Base-by-base conservation (phyloP, 2,113 vertebrate genomes). In the Oryzias javanicus region DNA sequence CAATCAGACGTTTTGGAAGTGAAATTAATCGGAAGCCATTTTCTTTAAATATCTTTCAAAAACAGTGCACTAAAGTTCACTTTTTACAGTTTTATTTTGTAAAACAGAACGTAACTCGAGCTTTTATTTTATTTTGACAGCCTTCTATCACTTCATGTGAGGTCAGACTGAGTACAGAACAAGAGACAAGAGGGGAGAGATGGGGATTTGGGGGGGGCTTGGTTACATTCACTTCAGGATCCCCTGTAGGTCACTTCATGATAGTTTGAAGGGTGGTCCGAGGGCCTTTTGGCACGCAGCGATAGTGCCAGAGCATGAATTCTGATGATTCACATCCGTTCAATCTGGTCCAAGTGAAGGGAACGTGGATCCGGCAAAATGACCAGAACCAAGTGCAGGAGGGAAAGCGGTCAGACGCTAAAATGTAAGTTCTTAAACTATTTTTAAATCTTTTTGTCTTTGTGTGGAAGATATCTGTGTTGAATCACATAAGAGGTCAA, bases 361-460 rank as follows among this genome's bases (percentile, higher is more conserved):
- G 61, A n/a, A 67, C 82, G 1, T 83, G 82, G 83, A 73, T 35
- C 42, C 41, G 65, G 55, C 52, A 64, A 52, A 65, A 6, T 5
- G 42, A 67, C 24, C 54, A 16, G 45, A 13, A 40, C 12, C 46
- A 19, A 29, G 8, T 14, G 3, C 6, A 6, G 6, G 45, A 57
- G 3, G 78, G 77, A 44, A 83, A 27, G 25, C n/a, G 70, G 15
- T 86, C 78, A 25, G 55, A 76, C 10, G 79, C 83, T 41, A 85
- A 65, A 76, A 82, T 86, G 84, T 86, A 46, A 85, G 83, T 79
- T 56, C 7, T 14, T 14, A 1, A 5, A 16, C 13, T 19, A 18
- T 53, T 53, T 19, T 5, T 18, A 4, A 35, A 4, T n/a, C 8
- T 35, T 29, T 27, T 13, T 18, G 17, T 27, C 35, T 35, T 35